These are phyloP conservation scores for Brachionus paranguensis DNA, from an alignment of 1,140 invertebrate genomes.

Conservation along the genomic window DNA sequence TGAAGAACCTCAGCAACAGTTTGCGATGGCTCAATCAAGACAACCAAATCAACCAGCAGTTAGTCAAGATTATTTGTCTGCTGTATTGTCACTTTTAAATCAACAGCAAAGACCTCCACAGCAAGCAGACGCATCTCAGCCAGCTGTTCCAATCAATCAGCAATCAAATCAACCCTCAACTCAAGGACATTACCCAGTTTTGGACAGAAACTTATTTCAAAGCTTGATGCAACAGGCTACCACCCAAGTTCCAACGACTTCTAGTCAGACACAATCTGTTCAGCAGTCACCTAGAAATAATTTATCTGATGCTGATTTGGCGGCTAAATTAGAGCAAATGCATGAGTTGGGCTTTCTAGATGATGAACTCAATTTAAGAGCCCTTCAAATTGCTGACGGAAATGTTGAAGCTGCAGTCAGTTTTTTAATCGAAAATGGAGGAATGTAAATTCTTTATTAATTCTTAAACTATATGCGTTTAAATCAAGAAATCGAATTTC, in stretches of 20 bases:
- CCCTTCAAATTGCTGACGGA: background rate
- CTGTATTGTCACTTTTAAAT: slow-evolving; percentile 19
- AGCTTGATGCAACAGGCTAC: background rate
- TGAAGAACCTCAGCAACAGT: background rate
- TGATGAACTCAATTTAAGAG: slow-evolving; percentile 19
- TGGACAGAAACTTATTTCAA: slow-evolving; percentile 26
- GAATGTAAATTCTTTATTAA: background rate
- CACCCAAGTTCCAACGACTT: background rate
- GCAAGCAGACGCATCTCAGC: background rate
- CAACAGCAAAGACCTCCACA: slow-evolving; percentile 10
- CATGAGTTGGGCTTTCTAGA: slow-evolving; percentile 25
- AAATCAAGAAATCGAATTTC: background rate
- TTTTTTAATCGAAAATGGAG: background rate
- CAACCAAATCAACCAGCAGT: background rate
- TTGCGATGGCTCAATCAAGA: slow-evolving; percentile 1
- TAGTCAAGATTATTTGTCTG: slow-evolving; percentile 27
- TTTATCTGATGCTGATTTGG: background rate
- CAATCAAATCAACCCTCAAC: background rate
- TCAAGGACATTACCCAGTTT: background rate
- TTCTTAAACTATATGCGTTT: background rate
- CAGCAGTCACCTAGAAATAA: background rate
- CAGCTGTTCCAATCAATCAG: background rate
- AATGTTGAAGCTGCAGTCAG: slow-evolving; percentile 19
- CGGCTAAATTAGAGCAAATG: slow-evolving; percentile 18
- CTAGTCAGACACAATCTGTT: background rate